Conservation (phyloP, 2,797 vertebrate species). For the Siniperca obscura region DNA sequence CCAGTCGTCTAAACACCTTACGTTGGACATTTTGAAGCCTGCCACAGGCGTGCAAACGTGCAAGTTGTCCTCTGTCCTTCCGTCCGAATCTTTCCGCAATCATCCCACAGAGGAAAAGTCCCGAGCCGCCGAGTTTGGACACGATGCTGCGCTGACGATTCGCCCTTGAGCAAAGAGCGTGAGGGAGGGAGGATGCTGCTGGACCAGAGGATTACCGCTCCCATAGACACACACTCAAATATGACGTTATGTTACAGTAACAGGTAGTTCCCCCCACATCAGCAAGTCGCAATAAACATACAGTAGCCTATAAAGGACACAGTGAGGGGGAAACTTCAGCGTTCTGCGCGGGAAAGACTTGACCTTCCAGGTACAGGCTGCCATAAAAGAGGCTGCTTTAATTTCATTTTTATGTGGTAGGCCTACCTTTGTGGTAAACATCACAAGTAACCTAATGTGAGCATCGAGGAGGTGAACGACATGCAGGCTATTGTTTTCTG, state of each 20-base stretch:
- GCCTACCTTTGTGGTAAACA: no score
- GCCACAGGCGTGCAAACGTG: conserved; percentile 33
- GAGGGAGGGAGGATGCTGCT: conserved; percentile 60
- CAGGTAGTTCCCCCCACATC: neutral
- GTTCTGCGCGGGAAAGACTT: neutral
- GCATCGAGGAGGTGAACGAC: neutral
- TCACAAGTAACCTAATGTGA: neutral
- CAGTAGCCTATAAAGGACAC: neutral
- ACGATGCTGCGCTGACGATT: conserved; percentile 70
- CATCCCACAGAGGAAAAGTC: conserved; percentile 54
- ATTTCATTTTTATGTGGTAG: neutral
- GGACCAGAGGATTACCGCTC: conserved; percentile 70
- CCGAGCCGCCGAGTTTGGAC: conserved; percentile 30
- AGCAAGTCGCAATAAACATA: neutral
- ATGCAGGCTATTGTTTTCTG: neutral
- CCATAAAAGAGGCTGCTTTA: neutral
- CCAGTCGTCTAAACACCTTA: conserved; percentile 43
- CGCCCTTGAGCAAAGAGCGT: conserved; percentile 76
- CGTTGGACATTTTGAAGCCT: conserved; percentile 55
- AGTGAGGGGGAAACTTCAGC: neutral
- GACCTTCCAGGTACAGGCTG: neutral
- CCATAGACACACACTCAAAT: conserved; percentile 42
- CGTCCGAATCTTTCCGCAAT: conserved; percentile 31
- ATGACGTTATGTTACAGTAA: neutral
- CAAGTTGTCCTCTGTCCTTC: conserved; percentile 27